Evolutionary conservation across 1,140 invertebrate species (phyloP).

Genomic region (Drosophila fuyamai): DNA sequence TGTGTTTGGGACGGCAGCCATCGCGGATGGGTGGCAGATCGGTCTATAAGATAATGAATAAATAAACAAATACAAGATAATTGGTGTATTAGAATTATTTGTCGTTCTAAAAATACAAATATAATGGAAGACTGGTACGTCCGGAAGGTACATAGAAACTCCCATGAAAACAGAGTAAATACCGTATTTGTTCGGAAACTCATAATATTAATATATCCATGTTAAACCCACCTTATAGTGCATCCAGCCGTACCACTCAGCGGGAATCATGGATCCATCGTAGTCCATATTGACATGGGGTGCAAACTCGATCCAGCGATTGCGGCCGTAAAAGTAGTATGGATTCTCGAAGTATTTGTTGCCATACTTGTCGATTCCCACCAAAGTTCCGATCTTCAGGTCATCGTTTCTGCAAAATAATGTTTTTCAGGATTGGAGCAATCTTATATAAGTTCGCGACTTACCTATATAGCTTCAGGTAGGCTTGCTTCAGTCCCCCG

Average conservation of each 20-base stretch:
- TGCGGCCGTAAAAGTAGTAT: conserved; percentile 94
- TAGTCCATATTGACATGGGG: conserved; percentile 92
- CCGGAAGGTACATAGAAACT: too few relatives aligned
- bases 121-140: too few relatives aligned
- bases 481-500: conserved; percentile 90
- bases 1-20: conserved; percentile 90
- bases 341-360: conserved; percentile 99
- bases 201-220: not conserved
- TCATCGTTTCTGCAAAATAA: conserved; percentile 90
- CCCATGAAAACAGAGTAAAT: too few relatives aligned
- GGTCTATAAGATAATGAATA: conserved; percentile 54
- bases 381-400: conserved; percentile 92
- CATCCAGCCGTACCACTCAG: conserved; percentile 96
- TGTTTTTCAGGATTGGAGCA: conserved; percentile 20
- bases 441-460: conserved; percentile 84
- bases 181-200: too few relatives aligned
- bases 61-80: not conserved
- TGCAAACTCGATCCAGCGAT: conserved; percentile 97
- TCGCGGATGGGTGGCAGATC: conserved; percentile 87
- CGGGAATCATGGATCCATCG: conserved; percentile 96
- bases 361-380: conserved; percentile 98
- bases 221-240: conserved; percentile 88
- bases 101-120: too few relatives aligned
- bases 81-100: too few relatives aligned
- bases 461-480: conserved; percentile 92